Evolutionary conservation across 2,888 invertebrate genomes (phyloP).

Genomic region (Ephialtes manifestator): DNA sequence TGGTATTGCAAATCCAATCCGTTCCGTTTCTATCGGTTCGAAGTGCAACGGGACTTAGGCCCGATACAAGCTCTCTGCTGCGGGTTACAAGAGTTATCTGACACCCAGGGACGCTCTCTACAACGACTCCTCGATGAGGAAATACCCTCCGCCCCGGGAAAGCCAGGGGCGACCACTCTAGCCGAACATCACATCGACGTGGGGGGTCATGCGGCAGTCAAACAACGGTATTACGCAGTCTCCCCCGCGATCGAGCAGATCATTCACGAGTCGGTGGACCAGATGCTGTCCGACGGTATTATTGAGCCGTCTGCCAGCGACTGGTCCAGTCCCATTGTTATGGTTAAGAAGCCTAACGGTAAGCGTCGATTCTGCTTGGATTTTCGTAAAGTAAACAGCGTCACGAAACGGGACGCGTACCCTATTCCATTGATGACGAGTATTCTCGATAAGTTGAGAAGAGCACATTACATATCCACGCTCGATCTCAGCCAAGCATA

Average conservation of each 20-base stretch:
- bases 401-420: slow-evolving; percentile 72
- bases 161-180: not conserved
- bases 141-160: not conserved
- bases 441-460: slow-evolving; percentile 75
- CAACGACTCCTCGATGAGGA: not conserved
- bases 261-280: slow-evolving; percentile 5
- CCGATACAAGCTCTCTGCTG: not conserved
- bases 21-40: not conserved
- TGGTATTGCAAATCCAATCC: slow-evolving; percentile 6
- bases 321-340: slow-evolving; percentile 31
- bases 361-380: slow-evolving; percentile 17
- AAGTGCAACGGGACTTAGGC: not conserved
- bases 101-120: not conserved
- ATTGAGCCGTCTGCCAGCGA: slow-evolving; percentile 23
- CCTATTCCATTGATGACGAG: slow-evolving; percentile 69
- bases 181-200: slow-evolving; percentile 7
- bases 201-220: not conserved
- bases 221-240: slow-evolving; percentile 34
- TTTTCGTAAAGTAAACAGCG: slow-evolving; percentile 69
- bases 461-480: slow-evolving; percentile 68
- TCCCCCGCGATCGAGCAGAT: slow-evolving; percentile 13
- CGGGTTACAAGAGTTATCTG: not conserved
- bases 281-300: slow-evolving; percentile 31
- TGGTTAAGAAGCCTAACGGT: not conserved
- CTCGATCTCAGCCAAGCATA: slow-evolving; percentile 70